phyloP scores from a whole-genome alignment of 2,888 invertebrate genomes.

The Ormyrus thymus region DNA sequence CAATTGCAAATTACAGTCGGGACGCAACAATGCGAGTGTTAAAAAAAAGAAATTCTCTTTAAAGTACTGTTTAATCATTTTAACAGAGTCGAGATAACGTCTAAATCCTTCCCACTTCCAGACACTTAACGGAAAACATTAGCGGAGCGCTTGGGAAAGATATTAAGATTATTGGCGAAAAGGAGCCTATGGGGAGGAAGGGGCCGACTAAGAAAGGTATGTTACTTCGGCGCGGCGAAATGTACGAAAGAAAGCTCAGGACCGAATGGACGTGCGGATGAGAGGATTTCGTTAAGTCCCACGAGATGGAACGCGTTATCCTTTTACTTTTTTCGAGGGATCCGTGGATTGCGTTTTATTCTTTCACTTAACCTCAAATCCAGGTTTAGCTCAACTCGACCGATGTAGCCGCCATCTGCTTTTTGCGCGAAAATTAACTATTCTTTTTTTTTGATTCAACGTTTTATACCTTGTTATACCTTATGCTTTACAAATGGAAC shows the following conservation, averaged over 20 bases:
- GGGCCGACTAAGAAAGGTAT: neutral
- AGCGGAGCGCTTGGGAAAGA: neutral
- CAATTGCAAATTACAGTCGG: too few species aligned
- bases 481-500: too few species aligned
- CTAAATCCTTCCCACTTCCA: neutral
- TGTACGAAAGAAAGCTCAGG: constrained; percentile 47
- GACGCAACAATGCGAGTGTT: too few species aligned
- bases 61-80: too few species aligned
- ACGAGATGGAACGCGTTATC: constrained; percentile 66
- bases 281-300: constrained; percentile 69
- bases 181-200: neutral
- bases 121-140: neutral
- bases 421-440: too few species aligned
- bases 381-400: neutral
- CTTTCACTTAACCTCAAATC: constrained; percentile 61
- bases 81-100: too few species aligned
- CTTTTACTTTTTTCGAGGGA: constrained; percentile 59
- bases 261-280: constrained; percentile 62
- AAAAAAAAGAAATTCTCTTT: too few species aligned
- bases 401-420: too few species aligned
- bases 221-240: constrained; percentile 30
- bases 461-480: too few species aligned
- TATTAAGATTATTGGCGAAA: constrained; percentile 2
- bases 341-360: constrained; percentile 61
- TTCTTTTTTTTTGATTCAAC: too few species aligned